Percentiles rank a stretch among this genome's conserved stretches.
Conservation (phyloP, 1,140 invertebrate genomes). For the Philaenus spumarius region DNA sequence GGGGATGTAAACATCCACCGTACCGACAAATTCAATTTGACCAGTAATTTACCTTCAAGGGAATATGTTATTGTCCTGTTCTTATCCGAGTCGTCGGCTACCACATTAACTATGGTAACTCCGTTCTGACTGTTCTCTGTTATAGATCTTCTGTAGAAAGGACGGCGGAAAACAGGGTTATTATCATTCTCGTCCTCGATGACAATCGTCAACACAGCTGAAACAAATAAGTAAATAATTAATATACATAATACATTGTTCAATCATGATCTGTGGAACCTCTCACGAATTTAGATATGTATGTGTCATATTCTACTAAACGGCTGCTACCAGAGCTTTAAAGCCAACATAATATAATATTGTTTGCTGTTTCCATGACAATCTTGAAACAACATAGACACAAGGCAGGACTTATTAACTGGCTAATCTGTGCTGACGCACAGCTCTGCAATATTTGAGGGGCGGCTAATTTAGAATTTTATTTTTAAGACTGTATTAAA, state of each 20-base stretch:
- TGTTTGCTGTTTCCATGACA: too few relatives aligned
- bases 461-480: too few relatives aligned
- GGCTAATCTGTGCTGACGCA: too few relatives aligned
- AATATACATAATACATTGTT: not conserved
- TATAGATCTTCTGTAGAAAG: slow-evolving; percentile 70
- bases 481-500: too few relatives aligned
- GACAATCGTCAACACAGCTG: slow-evolving; percentile 63
- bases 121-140: slow-evolving; percentile 86
- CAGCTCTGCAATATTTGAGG: too few relatives aligned
- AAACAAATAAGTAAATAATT: slow-evolving; percentile 30
- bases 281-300: not conserved
- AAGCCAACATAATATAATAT: too few relatives aligned
- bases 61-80: slow-evolving; percentile 79
- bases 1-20: too few relatives aligned
- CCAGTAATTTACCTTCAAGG: slow-evolving; percentile 52
- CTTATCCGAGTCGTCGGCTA: slow-evolving; percentile 82
- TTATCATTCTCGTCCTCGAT: slow-evolving; percentile 90
- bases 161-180: slow-evolving; percentile 72
- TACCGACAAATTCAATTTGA: not conserved
- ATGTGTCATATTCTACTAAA: too few relatives aligned
- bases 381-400: too few relatives aligned
- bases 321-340: too few relatives aligned
- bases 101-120: slow-evolving; percentile 66
- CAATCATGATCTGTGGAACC: slow-evolving; percentile 11
- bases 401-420: too few relatives aligned